These are phyloP conservation scores for Genyomyrus donnyi DNA, from an alignment of 2,113 vertebrate genomes.

Conservation along the genomic window DNA sequence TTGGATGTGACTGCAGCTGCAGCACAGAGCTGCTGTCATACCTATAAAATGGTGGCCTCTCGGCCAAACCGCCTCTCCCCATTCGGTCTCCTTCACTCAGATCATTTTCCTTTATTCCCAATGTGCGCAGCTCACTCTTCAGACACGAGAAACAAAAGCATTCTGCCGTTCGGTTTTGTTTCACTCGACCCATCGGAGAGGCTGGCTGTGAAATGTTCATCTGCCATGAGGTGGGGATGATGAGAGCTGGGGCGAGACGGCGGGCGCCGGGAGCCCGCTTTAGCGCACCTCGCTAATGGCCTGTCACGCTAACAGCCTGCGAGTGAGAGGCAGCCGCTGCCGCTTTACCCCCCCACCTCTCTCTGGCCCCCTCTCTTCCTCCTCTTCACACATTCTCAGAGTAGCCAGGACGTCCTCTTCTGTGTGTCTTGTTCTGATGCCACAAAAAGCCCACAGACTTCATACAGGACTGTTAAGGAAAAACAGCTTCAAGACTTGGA, in stretches of 20 bases:
- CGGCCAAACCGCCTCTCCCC: background rate
- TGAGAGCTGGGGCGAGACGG: background rate
- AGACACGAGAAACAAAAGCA: background rate
- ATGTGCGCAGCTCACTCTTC: background rate
- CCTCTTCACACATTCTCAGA: conserved; percentile 43
- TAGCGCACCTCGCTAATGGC: conserved; percentile 26
- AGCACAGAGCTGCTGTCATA: conserved; percentile 1
- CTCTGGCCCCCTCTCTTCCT: conserved; percentile 17
- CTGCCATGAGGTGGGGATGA: background rate
- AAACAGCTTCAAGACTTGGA: conserved; percentile 29
- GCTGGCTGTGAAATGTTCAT: background rate
- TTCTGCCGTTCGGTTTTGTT: background rate
- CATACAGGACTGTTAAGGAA: conserved; percentile 39
- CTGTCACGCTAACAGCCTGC: conserved; percentile 51
- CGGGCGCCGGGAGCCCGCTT: background rate
- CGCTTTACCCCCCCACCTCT: conserved; percentile 46
- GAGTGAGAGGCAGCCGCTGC: conserved; percentile 46
- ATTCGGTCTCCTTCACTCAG: background rate
- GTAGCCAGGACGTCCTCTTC: conserved; percentile 50
- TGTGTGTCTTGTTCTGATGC: conserved; percentile 45
- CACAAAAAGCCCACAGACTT: conserved; percentile 48
- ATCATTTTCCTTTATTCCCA: background rate
- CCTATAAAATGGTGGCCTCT: background rate
- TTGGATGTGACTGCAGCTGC: background rate
- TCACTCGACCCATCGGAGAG: background rate